Base-by-base conservation (phyloP, 2,113 vertebrate species). In the Antechinus stuartii region DNA sequence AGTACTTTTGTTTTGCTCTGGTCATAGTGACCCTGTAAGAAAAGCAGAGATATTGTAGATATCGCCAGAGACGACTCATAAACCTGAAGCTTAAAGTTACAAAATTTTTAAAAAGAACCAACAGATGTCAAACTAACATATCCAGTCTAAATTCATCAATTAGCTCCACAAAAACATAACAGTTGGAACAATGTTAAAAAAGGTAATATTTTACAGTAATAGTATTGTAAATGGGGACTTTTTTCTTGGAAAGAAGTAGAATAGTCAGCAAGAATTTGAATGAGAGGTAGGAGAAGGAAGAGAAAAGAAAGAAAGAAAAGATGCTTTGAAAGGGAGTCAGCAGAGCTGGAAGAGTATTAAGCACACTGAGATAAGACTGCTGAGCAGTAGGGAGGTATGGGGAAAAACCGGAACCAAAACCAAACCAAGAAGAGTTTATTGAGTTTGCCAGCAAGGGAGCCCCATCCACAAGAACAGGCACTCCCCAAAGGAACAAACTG, bases 1-100 rank as follows among this genome's bases (percentile, higher is more conserved):
- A 99, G 96, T 90, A 99, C 99, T 95, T 99, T 99, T 96, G 99
- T 99, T 96, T 98, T 99, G 93, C 99, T 98, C 52, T 99, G 99
- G 98, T 99, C 99, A 0, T 99, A 99, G 98, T 99, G 99, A 0
- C 99, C 99, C 99, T 99, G 97, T 0, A 10, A 19, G 93, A 95
- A 16, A 93, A 92, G 91, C 55, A 93, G 6, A 92, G 0, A 93
- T 50, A 93, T 47, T 3, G 0, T n/a, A 10, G 22, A 68, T 27
- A 49, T 97, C 68, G 97, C 53, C 47, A 25, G 0, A 0, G 26
- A 3, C 30, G n/a, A 76, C 16, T 22, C 14, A n/a, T 19, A 19
- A 7, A 76, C 35, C 68, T n/a, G 14, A n/a, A 8, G 35, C 5
- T 76, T n/a, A 61, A 30, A 76, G 16, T 76, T 76, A 22, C 6